These are phyloP conservation scores for Crotalus helleri DNA, from an alignment of 2,113 vertebrate species.

Conservation along the genomic window DNA sequence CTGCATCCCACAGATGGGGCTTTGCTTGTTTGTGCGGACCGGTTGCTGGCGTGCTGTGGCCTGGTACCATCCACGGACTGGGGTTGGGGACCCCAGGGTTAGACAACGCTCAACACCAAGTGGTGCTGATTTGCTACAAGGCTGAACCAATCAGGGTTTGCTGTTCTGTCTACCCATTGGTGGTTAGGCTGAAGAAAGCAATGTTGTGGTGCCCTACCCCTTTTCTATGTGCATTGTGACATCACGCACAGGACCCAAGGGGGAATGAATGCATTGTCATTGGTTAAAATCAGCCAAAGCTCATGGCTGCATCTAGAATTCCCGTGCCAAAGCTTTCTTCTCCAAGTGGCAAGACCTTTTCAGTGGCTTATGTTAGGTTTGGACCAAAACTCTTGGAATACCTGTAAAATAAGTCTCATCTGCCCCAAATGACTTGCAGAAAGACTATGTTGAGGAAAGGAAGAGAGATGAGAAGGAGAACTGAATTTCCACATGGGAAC, in stretches of 20 bases:
- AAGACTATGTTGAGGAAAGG: slow-evolving; percentile 17
- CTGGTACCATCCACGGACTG: no score
- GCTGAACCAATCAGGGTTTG: background rate
- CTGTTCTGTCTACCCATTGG: background rate
- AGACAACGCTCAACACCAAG: background rate
- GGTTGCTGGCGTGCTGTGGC: no score
- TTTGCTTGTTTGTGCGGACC: no score
- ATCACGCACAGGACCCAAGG: background rate
- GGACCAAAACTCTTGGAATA: background rate
- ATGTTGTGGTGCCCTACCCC: background rate
- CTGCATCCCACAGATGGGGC: no score
- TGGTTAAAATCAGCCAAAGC: background rate
- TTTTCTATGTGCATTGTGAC: background rate
- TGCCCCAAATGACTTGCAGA: background rate
- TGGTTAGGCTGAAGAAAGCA: background rate
- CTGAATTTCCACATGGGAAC: slow-evolving; percentile 1
- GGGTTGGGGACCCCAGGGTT: no score
- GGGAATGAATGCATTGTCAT: background rate
- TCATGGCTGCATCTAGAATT: background rate
- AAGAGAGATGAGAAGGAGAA: background rate
- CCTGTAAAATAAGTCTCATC: background rate
- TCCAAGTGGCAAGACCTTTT: background rate
- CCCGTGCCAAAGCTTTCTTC: background rate
- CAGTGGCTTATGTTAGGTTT: slow-evolving; percentile 19
- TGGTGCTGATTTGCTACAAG: background rate